Conservation (phyloP, 2,797 vertebrate genomes). For the Manis javanica region DNA sequence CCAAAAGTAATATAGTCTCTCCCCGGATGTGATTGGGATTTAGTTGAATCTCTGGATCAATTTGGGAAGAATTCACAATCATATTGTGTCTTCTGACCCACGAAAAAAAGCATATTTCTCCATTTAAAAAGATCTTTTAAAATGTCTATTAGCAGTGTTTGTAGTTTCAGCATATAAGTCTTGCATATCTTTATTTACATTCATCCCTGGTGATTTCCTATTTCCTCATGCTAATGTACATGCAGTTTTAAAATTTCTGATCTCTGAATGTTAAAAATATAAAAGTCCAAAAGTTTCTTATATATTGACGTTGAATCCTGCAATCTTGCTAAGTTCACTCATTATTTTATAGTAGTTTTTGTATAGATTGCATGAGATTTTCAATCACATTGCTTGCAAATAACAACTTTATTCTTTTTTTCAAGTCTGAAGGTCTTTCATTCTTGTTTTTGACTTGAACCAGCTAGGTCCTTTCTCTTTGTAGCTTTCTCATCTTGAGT, state of each 20-base stretch:
- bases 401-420: not conserved
- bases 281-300: not conserved
- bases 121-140: not conserved
- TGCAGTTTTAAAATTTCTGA: not conserved
- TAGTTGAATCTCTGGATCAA: not conserved
- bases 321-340: not conserved
- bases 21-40: not conserved
- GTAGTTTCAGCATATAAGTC: not conserved
- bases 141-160: not conserved
- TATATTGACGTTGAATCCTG: no score
- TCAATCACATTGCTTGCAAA: not conserved
- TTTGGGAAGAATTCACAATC: not conserved
- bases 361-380: not conserved
- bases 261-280: not conserved
- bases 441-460: not conserved
- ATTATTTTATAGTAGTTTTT: not conserved
- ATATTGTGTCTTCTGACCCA: not conserved
- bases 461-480: not conserved
- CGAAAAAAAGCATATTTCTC: not conserved
- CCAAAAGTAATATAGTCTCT: not conserved
- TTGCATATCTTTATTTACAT: not conserved
- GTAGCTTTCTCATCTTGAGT: not conserved
- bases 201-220: not conserved
- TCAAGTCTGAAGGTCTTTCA: not conserved
- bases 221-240: not conserved